These are phyloP conservation scores for Drosophila borealis DNA, from an alignment of 2,888 invertebrate species.

Conservation along the genomic window DNA sequence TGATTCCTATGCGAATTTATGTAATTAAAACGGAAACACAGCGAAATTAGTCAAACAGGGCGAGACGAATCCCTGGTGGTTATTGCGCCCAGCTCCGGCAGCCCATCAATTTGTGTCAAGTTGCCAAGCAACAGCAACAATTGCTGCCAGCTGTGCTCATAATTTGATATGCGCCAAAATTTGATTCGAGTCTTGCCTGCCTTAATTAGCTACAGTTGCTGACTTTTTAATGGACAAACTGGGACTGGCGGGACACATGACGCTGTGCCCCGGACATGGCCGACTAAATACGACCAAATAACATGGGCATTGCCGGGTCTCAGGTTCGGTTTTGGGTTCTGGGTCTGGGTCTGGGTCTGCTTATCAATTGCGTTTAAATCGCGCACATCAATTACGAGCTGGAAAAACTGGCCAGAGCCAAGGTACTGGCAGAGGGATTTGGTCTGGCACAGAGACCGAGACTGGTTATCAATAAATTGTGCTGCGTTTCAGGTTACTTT, in stretches of 20 bases:
- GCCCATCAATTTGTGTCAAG: constrained; percentile 66
- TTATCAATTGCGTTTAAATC: constrained; percentile 76
- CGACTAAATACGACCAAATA: constrained; percentile 15
- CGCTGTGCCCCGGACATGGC: neutral
- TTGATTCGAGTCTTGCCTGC: constrained; percentile 73
- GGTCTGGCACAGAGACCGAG: neutral
- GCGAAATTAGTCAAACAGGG: constrained; percentile 47
- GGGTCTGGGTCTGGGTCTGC: constrained; percentile 29
- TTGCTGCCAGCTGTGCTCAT: constrained; percentile 78
- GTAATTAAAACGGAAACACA: constrained; percentile 69
- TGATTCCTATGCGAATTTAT: constrained; percentile 60
- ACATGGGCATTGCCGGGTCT: constrained; percentile 22
- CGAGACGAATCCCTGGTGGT: constrained; percentile 59
- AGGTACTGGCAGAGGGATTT: neutral
- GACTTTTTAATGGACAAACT: constrained; percentile 75
- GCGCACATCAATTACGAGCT: constrained; percentile 70
- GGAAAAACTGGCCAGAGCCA: constrained; percentile 37
- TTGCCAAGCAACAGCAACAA: constrained; percentile 55
- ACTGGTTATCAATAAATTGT: constrained; percentile 63
- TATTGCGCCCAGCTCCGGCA: constrained; percentile 60
- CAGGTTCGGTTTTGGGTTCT: constrained; percentile 32
- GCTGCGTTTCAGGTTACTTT: constrained; percentile 68
- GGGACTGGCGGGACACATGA: constrained; percentile 39
- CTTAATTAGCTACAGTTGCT: constrained; percentile 78
- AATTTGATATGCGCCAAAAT: constrained; percentile 77